Evolutionary conservation across 2,888 invertebrate species (phyloP).

Genomic region (Resseliella maxima): DNA sequence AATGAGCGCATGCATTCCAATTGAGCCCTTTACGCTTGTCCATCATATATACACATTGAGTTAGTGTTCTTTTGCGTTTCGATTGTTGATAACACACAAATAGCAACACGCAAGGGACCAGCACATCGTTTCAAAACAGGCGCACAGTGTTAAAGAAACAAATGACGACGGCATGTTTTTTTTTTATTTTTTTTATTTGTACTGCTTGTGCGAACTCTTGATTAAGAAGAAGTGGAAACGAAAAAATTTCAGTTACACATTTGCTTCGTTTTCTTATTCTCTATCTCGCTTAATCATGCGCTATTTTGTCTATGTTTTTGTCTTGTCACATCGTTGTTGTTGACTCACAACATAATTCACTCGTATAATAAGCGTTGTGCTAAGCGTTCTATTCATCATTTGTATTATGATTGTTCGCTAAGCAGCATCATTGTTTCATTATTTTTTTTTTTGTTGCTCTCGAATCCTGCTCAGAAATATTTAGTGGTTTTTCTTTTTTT

Average conservation of each 20-base stretch:
- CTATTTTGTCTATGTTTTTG: background rate
- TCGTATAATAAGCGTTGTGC: conserved; percentile 3
- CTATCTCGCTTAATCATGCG: background rate
- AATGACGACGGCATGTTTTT: background rate
- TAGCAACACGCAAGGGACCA: background rate
- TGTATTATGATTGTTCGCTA: background rate
- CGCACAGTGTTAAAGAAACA: background rate
- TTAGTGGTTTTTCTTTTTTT: background rate
- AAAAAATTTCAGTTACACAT: conserved; percentile 5
- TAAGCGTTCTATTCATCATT: conserved; percentile 27
- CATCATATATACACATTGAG: background rate
- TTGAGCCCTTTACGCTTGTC: background rate
- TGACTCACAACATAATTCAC: background rate
- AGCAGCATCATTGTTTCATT: background rate
- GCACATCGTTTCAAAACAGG: background rate
- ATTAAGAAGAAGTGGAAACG: too few species aligned
- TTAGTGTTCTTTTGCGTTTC: background rate
- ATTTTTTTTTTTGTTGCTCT: background rate
- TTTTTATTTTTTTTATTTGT: too few species aligned
- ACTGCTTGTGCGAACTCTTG: conserved; percentile 21
- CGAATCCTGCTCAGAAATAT: background rate
- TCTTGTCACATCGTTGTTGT: background rate
- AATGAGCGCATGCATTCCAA: background rate
- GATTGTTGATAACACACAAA: conserved; percentile 32
- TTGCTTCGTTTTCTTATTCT: background rate